Base-by-base conservation (phyloP, 2,888 invertebrate genomes). In the Sphaeridia pumilis region DNA sequence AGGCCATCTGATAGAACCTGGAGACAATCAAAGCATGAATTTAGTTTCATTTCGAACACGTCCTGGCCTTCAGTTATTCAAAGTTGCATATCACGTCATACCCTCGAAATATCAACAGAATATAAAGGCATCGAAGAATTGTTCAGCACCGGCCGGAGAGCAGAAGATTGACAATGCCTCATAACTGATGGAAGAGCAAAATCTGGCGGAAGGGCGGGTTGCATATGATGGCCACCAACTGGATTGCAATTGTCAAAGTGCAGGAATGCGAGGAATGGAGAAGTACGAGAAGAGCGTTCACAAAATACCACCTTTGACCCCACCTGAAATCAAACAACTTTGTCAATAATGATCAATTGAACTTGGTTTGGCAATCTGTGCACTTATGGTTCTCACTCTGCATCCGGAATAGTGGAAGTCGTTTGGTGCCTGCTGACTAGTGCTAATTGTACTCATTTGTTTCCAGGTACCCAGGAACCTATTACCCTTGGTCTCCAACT, bases 351-450 rank as follows among this genome's bases (percentile, higher is more conserved):
- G n/a, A n/a, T n/a, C n/a, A n/a, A n/a, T n/a, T n/a, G n/a, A n/a
- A n/a, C n/a, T n/a, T n/a, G n/a, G n/a, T n/a, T n/a, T n/a, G n/a
- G n/a, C n/a, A 31, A 14, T 7, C 14, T 31, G 31, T 31, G 31
- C 31, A 31, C 31, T 10, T 14, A 31, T 14, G 31, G 14, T 10
- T 31, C 49, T 28, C 52, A 59, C 64, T 52, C 60, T 62, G 55
- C 62, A 61, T 14, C 64, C 64, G 17, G 59, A 52, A 44, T 61
- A 61, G 48, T 64, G 64, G 45, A 64, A 64, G 49, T 61, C 64
- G 54, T 58, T 56, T 34, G 56, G 57, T 25, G 45, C 51, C 2
- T 54, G 50, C 24, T 58, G 54, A 31, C 50, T 52, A 4, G 50
- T 46, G 41, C 55, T 34, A 1, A 24, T 2, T 5, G 57, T 34